Evolutionary conservation across 2,113 vertebrate genomes (phyloP).

Genomic region (Ariopsis seemanni): DNA sequence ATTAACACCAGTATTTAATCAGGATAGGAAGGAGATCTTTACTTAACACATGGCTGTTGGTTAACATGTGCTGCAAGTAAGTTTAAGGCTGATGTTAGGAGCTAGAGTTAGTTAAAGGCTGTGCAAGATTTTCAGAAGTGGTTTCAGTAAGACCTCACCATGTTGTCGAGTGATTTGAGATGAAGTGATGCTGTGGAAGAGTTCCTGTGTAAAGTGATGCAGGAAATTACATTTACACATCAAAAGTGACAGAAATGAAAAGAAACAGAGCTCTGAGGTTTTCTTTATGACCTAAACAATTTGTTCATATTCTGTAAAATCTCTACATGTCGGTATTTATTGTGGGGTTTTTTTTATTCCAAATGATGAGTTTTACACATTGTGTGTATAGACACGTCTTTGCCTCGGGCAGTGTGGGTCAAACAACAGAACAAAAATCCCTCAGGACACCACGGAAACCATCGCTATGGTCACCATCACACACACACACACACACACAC

Average conservation of each 20-base stretch:
- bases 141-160: not conserved
- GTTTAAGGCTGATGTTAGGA: not conserved
- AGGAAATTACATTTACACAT: not conserved
- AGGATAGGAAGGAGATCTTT: not conserved
- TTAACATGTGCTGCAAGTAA: not conserved
- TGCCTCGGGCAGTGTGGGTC: slow-evolving; percentile 48
- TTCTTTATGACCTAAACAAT: not conserved
- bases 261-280: not conserved
- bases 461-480: not conserved
- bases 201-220: not conserved
- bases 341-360: slow-evolving; percentile 4
- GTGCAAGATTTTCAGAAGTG: not conserved
- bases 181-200: too few species aligned
- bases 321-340: not conserved
- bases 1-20: slow-evolving; percentile 68
- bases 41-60: not conserved
- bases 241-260: not conserved
- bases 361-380: slow-evolving; percentile 2
- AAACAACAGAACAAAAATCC: slow-evolving; percentile 33
- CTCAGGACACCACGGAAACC: slow-evolving; percentile 51
- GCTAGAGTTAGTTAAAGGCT: not conserved
- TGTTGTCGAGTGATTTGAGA: not conserved
- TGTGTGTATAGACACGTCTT: slow-evolving; percentile 22
- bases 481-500: not conserved
- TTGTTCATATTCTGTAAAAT: slow-evolving; percentile 24